Base-by-base conservation (phyloP, 2,113 vertebrate species). In the Barbus barbus region DNA sequence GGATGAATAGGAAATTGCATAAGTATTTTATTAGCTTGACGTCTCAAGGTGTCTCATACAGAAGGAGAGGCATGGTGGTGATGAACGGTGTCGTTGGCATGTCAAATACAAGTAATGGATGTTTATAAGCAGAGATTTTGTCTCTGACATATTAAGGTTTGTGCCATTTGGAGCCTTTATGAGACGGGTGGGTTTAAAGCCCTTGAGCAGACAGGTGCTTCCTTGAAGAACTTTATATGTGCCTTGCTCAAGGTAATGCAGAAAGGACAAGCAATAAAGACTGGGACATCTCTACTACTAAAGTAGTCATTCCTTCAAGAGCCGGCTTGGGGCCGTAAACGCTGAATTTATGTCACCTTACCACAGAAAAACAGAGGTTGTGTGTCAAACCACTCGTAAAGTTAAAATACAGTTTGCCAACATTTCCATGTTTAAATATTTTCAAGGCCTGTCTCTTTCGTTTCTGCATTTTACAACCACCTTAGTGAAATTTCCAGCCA, bases 151-250 rank as follows among this genome's bases (percentile, higher is more conserved):
- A 80, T 80, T 28, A 48, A 80, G 38, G 60, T 28, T 28, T 63
- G 78, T 80, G 60, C 60, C 60, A 28, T 79, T 79, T 79, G 58
- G 58, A 79, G n/a, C 36, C 24, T 80, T 80, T 80, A 80, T 48
- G 18, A 14, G 78, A 80, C 6, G 16, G 9, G 58, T 48, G 60
- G 60, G 18, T 41, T 46, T 65, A 65, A 65, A 46, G 78, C n/a
- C 48, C 36, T 79, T 61, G 36, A 79, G 60, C 26, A 80, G 78
- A 80, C 60, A 80, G 60, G 38, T 41, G 36, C 36, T 61, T 63
- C 58, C 77, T 61, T 79, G 56, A 44, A 20, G 58, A 61, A 41
- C 38, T 65, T 80, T 80, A 65, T 65, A 46, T 80, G 38, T 65
- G 78, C 16, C 8, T 80, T 65, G 60, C 41, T 80, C 78, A 65